Evolutionary conservation across 2,797 vertebrate genomes (phyloP).

Genomic region (Pantherophis alleghaniensis): DNA sequence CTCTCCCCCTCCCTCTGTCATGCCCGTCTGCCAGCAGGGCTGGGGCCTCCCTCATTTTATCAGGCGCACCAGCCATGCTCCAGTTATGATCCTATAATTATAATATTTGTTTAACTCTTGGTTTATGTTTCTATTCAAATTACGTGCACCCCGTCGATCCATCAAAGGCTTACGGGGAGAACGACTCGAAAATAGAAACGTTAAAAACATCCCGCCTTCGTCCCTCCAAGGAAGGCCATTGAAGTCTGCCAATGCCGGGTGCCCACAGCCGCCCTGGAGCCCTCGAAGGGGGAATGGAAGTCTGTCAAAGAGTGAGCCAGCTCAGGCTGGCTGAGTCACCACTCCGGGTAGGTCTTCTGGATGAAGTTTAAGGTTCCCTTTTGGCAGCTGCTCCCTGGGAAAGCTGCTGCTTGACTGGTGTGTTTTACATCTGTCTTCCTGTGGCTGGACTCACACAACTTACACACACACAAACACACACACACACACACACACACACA

Average conservation of each 20-base stretch:
- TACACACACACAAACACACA: neutral
- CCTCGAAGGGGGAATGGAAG: neutral
- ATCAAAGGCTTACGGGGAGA: neutral
- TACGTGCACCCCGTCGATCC: too few species aligned
- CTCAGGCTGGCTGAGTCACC: neutral
- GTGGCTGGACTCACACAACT: neutral
- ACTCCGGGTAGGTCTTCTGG: neutral
- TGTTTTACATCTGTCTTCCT: neutral
- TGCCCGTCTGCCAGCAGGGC: neutral
- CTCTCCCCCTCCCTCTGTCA: neutral
- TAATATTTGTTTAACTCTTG: neutral
- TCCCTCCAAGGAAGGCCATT: neutral
- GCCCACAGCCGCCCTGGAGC: neutral
- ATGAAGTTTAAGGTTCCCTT: neutral
- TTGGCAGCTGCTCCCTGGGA: neutral
- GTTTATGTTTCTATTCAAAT: neutral
- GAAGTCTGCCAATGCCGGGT: neutral
- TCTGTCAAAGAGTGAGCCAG: neutral
- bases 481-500: neutral
- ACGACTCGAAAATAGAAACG: neutral
- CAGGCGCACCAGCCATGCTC: rapidly evolving
- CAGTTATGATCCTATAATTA: neutral
- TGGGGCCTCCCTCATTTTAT: neutral
- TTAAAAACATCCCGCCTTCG: neutral
- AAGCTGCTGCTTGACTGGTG: neutral